A percentile compares a stretch with the other conserved stretches of the same genome.
These are phyloP conservation scores for Drosophila chauvacae DNA, from an alignment of 1,140 invertebrate species.

Conservation along the genomic window DNA sequence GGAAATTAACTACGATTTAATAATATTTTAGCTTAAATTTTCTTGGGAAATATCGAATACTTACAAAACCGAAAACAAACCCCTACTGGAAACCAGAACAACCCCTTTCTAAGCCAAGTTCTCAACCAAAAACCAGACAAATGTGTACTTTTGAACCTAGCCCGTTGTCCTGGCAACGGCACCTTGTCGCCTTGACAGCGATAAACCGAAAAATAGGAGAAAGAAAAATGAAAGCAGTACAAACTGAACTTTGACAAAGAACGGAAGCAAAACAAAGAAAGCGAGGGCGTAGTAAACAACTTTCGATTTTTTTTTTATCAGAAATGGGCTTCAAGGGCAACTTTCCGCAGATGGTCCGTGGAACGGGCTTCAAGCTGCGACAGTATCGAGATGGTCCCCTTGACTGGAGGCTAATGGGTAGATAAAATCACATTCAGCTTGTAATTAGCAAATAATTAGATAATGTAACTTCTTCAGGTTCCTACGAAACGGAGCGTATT, in stretches of 20 bases:
- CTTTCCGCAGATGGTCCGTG: slow-evolving; percentile 76
- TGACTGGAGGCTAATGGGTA: slow-evolving; percentile 81
- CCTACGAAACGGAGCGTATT: slow-evolving; percentile 76
- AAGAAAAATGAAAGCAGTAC: slow-evolving; percentile 34
- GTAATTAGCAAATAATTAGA: not conserved
- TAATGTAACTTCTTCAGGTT: slow-evolving; percentile 35
- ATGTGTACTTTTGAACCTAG: slow-evolving; percentile 1
- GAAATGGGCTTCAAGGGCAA: slow-evolving; percentile 66
- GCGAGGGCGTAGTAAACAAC: slow-evolving; percentile 50
- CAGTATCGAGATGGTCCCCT: slow-evolving; percentile 72
- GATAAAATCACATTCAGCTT: slow-evolving; percentile 6
- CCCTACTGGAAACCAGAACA: slow-evolving; percentile 2
- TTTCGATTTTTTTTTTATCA: slow-evolving; percentile 38
- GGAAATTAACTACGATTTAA: no score
- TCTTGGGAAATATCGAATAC: not conserved
- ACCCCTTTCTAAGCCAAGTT: slow-evolving; percentile 25
- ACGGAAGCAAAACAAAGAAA: slow-evolving; percentile 44
- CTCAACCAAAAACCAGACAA: slow-evolving; percentile 26
- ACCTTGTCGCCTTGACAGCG: slow-evolving; percentile 24
- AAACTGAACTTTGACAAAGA: slow-evolving; percentile 20
- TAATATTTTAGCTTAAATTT: no score
- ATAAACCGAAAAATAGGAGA: slow-evolving; percentile 33
- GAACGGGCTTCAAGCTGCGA: slow-evolving; percentile 73
- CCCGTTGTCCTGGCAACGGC: slow-evolving; percentile 20
- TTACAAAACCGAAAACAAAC: not conserved